Conservation (phyloP, 2,797 vertebrate species). For the Poliocrania exsul region DNA sequence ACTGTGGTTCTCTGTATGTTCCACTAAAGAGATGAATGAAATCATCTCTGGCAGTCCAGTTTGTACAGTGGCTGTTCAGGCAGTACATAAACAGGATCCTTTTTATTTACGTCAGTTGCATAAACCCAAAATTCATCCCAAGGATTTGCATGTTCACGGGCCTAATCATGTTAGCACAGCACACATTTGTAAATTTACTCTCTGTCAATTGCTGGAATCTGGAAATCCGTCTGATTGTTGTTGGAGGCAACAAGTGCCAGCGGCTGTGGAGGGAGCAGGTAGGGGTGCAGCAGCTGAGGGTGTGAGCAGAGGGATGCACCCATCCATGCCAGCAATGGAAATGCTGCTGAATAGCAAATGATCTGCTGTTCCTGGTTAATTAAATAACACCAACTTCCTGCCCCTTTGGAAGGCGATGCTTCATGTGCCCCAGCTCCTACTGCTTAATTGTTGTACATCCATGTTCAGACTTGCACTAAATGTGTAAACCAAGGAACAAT, state of each 20-base stretch:
- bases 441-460: neutral
- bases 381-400: conserved; percentile 17
- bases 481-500: neutral
- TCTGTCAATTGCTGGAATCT: conserved; percentile 31
- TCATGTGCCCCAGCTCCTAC: neutral
- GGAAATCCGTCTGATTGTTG: conserved; percentile 10
- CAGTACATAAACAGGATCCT: conserved; percentile 42
- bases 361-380: neutral
- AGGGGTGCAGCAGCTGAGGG: conserved; percentile 6
- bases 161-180: conserved; percentile 42
- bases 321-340: conserved; percentile 29
- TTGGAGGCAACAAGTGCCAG: conserved; percentile 7
- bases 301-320: neutral
- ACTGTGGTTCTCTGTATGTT: neutral
- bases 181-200: conserved; percentile 25
- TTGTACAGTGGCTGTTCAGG: neutral
- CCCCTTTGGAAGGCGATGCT: neutral
- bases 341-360: neutral
- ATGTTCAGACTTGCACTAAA: neutral
- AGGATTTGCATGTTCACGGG: conserved; percentile 53
- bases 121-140: conserved; percentile 40
- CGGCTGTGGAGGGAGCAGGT: conserved; percentile 17
- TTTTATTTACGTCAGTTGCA: conserved; percentile 48
- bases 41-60: conserved; percentile 30
- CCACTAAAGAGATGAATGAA: conserved; percentile 45